A percentile compares a stretch with the other conserved stretches of the same genome.
phyloP scores from a whole-genome alignment of 2,888 invertebrate species.

The Abrostola triplasia region DNA sequence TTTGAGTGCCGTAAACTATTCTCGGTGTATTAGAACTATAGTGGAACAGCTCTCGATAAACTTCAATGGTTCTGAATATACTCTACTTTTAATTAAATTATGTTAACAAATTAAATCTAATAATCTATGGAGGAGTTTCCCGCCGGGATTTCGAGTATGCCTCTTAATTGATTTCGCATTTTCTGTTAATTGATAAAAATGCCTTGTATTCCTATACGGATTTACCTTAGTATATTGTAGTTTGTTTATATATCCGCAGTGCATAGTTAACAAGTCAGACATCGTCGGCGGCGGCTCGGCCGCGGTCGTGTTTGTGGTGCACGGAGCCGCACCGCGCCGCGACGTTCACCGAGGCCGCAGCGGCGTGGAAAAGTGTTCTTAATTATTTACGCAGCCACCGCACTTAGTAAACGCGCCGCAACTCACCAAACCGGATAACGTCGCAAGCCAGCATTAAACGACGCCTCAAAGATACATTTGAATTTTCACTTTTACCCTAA shows the following conservation, averaged over 20 bases:
- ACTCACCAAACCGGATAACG: constrained; percentile 59
- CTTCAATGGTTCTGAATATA: neutral
- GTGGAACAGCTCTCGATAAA: constrained; percentile 2
- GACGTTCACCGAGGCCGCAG: constrained; percentile 46
- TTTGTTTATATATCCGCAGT: constrained; percentile 1
- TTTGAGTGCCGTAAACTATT: constrained; percentile 17
- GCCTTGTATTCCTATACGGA: neutral
- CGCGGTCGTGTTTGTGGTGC: constrained; percentile 39
- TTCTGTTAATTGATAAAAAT: neutral
- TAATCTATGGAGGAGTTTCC: neutral
- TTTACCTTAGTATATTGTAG: neutral
- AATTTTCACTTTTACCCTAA: constrained; percentile 50
- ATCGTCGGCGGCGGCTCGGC: constrained; percentile 19
- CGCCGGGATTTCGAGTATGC: neutral
- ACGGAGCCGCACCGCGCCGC: constrained; percentile 30
- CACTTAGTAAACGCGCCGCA: constrained; percentile 70
- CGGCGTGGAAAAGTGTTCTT: constrained; percentile 77
- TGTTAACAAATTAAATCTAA: no score
- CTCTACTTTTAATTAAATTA: constrained; percentile 5
- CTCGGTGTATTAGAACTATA: neutral
- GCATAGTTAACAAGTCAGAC: constrained; percentile 13
- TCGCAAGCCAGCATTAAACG: constrained; percentile 48
- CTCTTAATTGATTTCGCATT: neutral
- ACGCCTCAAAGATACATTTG: constrained; percentile 51
- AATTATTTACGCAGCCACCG: constrained; percentile 80